A percentile compares a stretch with the other conserved stretches of the same genome.
These are phyloP conservation scores for Bovichtus variegatus DNA, from an alignment of 2,797 vertebrate genomes.

Conservation along the genomic window DNA sequence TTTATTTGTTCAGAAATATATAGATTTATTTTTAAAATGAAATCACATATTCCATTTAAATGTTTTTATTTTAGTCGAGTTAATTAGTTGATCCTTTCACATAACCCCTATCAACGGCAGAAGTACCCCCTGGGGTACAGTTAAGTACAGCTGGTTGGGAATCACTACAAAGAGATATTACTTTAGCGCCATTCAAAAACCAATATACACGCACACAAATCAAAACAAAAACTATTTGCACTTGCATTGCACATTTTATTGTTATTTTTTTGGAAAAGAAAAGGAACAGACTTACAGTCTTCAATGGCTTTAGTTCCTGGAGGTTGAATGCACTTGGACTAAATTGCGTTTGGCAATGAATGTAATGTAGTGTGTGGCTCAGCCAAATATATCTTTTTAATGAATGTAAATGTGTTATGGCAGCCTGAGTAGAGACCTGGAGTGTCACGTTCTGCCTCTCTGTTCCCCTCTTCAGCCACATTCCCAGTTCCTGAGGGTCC, in stretches of 20 bases:
- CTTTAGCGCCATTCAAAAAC: not conserved
- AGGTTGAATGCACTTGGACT: not conserved
- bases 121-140: not conserved
- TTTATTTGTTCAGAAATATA: not conserved
- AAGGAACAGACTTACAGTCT: not conserved
- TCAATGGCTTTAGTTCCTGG: not conserved
- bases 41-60: not conserved
- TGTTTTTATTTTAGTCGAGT: not conserved
- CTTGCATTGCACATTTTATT: not conserved
- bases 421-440: not conserved
- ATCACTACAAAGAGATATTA: not conserved
- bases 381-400: not conserved
- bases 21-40: not conserved
- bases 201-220: not conserved
- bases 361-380: not conserved
- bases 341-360: constrained; percentile 2
- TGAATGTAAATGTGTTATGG: not conserved
- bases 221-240: not conserved
- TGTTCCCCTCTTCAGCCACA: too few species aligned
- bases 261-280: not conserved
- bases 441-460: too few species aligned
- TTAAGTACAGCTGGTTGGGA: not conserved
- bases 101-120: not conserved
- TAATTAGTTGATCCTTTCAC: not conserved
- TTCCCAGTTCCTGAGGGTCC: too few species aligned